phyloP scores from a whole-genome alignment of 1,140 invertebrate genomes.

The Drosophila tsacasi region DNA sequence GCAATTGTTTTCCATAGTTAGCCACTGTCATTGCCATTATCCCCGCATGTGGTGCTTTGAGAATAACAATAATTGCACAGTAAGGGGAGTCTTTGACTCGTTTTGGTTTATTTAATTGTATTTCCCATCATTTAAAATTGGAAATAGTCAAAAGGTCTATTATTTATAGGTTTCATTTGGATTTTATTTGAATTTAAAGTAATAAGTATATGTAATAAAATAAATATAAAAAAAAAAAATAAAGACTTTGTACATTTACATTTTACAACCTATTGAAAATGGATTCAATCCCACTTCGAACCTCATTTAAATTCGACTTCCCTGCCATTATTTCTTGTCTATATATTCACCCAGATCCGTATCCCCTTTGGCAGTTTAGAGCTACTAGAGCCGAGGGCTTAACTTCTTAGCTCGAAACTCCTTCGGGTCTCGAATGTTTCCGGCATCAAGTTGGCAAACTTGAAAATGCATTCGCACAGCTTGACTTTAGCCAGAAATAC shows the following conservation, averaged over 20 bases:
- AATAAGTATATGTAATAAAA: background rate
- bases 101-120: background rate
- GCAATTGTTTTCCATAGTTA: constrained; percentile 72
- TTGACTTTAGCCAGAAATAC: constrained; percentile 27
- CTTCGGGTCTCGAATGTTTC: constrained; percentile 71
- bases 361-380: background rate
- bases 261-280: background rate
- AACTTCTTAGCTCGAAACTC: constrained; percentile 51
- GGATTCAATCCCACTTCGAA: background rate
- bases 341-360: constrained; percentile 14
- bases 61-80: constrained; percentile 37
- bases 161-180: background rate
- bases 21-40: constrained; percentile 43
- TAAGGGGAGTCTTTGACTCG: background rate
- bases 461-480: constrained; percentile 68
- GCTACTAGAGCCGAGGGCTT: constrained; percentile 12
- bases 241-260: constrained; percentile 5
- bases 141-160: background rate
- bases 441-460: constrained; percentile 74
- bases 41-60: constrained; percentile 35
- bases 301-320: constrained; percentile 37
- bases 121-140: background rate
- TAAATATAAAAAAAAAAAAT: background rate
- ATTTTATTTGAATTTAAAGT: background rate
- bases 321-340: constrained; percentile 16